phyloP scores from a whole-genome alignment of 2,113 vertebrate genomes.

The Porphyrio hochstetteri region DNA sequence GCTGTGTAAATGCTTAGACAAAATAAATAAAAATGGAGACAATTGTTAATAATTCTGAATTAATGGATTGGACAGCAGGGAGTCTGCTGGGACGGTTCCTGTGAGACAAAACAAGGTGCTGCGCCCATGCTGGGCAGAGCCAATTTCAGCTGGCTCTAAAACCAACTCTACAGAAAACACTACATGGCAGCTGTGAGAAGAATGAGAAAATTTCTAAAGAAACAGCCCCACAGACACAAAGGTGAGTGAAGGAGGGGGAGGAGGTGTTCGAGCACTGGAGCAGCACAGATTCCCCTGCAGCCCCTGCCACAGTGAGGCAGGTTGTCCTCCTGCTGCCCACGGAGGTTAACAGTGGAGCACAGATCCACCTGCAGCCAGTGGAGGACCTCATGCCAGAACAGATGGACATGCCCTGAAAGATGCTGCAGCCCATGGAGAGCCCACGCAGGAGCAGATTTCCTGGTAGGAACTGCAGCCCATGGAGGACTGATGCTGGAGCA shows the following conservation, averaged over 20 bases:
- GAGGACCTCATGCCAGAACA: accelerated
- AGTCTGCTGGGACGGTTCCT: background rate
- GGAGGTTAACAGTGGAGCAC: background rate
- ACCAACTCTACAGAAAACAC: background rate
- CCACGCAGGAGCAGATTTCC: background rate
- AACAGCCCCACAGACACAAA: background rate
- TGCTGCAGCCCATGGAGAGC: background rate
- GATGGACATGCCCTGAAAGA: background rate
- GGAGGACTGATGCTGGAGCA: accelerated
- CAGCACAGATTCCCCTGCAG: background rate
- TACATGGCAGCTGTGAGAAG: background rate
- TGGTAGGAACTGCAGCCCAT: background rate
- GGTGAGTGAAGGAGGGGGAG: background rate
- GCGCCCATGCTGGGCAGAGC: background rate
- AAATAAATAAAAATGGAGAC: background rate
- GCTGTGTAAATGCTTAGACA: background rate
- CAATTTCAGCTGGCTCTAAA: background rate
- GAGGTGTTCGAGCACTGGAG: background rate
- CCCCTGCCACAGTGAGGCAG: background rate
- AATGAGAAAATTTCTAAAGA: background rate
- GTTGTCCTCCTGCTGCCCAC: background rate
- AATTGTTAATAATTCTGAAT: background rate
- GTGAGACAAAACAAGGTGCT: background rate
- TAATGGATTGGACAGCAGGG: background rate
- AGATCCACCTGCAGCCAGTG: background rate